Evolutionary conservation across 2,797 vertebrate genomes (phyloP).

Genomic region (Darevskia mixta): DNA sequence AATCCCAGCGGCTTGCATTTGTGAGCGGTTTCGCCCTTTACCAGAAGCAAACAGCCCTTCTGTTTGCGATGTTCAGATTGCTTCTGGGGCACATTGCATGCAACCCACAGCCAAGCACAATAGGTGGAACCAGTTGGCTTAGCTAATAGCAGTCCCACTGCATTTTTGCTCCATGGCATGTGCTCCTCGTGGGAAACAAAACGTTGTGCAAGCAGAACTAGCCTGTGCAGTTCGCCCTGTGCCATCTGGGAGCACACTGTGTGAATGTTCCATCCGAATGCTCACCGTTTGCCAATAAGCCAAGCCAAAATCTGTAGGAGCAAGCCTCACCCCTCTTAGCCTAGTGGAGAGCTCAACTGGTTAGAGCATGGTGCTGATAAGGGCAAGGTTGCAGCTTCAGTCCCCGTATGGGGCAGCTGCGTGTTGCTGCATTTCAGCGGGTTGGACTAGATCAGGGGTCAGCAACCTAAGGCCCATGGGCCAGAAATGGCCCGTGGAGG

Average conservation of each 20-base stretch:
- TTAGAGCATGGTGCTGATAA: too few relatives aligned
- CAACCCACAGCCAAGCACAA: not conserved
- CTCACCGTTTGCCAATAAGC: not conserved
- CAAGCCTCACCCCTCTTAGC: not conserved
- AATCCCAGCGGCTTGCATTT: not conserved
- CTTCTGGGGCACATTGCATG: not conserved
- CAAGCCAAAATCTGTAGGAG: not conserved
- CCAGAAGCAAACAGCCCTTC: not conserved
- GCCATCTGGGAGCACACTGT: not conserved
- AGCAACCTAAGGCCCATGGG: too few relatives aligned
- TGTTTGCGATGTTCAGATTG: not conserved
- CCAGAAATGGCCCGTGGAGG: too few relatives aligned
- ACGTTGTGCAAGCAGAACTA: not conserved
- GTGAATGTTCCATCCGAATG: not conserved
- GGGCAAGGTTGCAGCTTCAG: too few relatives aligned
- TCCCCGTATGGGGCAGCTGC: too few relatives aligned
- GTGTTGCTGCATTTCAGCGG: too few relatives aligned
- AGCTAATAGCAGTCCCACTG: not conserved
- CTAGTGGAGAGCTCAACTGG: too few relatives aligned
- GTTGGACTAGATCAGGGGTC: too few relatives aligned
- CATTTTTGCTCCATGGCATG: not conserved
- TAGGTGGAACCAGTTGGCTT: not conserved
- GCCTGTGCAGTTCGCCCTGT: not conserved
- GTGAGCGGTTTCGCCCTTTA: not conserved
- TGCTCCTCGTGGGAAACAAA: not conserved